Conservation (phyloP, 2,888 invertebrate species). For the Mechanitis mazaeus region DNA sequence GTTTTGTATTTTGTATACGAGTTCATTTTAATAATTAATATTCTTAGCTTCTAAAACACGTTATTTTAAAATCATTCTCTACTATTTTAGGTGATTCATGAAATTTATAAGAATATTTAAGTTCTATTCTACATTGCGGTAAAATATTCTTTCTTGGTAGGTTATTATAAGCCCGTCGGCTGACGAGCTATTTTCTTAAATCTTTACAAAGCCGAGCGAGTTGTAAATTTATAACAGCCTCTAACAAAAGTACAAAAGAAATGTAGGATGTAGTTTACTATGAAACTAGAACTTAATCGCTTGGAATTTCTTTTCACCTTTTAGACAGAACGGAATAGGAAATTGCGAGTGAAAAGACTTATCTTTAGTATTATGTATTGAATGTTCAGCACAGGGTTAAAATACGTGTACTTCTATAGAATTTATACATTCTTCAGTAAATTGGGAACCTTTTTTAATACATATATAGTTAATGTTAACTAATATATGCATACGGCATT, state of each 20-base stretch:
- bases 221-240: constrained; percentile 15
- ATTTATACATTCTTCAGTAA: not conserved
- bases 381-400: too few relatives aligned
- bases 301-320: constrained; percentile 2
- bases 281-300: constrained; percentile 6
- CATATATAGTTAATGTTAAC: too few relatives aligned
- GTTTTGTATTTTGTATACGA: not conserved
- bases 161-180: not conserved
- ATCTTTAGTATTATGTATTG: not conserved
- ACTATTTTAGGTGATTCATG: not conserved
- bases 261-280: constrained; percentile 9
- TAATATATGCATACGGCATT: not conserved
- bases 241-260: constrained; percentile 4
- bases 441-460: too few relatives aligned
- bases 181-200: constrained; percentile 14
- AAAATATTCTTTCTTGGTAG: constrained; percentile 10
- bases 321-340: not conserved
- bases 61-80: too few relatives aligned
- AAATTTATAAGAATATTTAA: constrained; percentile 3
- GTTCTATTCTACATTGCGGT: not conserved
- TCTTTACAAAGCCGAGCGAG: constrained; percentile 11
- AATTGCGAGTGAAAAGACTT: constrained; percentile 6
- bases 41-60: too few relatives aligned
- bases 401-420: not conserved
- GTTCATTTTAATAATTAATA: not conserved